Base-by-base conservation (phyloP, 2,888 invertebrate genomes). In the Agrotis segetum region DNA sequence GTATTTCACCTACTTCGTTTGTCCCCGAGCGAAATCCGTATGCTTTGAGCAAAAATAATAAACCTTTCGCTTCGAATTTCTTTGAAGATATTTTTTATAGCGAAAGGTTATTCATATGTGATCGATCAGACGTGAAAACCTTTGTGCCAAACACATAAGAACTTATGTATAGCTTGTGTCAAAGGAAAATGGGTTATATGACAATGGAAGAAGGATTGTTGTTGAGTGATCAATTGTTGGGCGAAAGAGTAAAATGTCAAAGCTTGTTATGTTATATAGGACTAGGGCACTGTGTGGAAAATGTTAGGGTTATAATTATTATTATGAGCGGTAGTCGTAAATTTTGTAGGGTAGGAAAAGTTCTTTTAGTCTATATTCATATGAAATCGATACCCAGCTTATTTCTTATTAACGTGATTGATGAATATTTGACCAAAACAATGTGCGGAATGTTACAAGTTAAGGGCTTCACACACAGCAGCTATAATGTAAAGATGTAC, bases 61-160 rank as follows among this genome's bases (percentile, higher is more conserved):
- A 71, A 71, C 73, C 75, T 72, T 58, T 53, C 19, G 44, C 61
- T 17, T 44, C 17, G 21, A 69, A n/a, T 74, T 74, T 65, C 70
- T 77, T 77, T 79, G 73, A 73, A 68, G 53, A 71, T 82, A 77
- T 78, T 74, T 77, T 81, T 86, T 85, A 81, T 69, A 79, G 69
- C 76, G 70, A 78, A 88, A 88, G 89, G 88, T 83, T 90, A 82
- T 88, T 88, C 88, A 86, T 89, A 81, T 87, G 85, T 90, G 91
- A 91, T 92, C 92, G 89, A 92, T 92, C 90, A 89, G 85, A 83
- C 87, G 85, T 89, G 87, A 88, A 87, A 82, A 60, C 83, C 82
- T 82, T 85, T 83, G 75, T 83, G 63, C 62, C 21, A 50, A 50
- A 19, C 19, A 68, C 67, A 68, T 67, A 85, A 71, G 71, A 80